Evolutionary conservation across 1,140 invertebrate species (phyloP), one percentile per base, ranked within the genome.

Genomic region (Lepidurus apus): DNA sequence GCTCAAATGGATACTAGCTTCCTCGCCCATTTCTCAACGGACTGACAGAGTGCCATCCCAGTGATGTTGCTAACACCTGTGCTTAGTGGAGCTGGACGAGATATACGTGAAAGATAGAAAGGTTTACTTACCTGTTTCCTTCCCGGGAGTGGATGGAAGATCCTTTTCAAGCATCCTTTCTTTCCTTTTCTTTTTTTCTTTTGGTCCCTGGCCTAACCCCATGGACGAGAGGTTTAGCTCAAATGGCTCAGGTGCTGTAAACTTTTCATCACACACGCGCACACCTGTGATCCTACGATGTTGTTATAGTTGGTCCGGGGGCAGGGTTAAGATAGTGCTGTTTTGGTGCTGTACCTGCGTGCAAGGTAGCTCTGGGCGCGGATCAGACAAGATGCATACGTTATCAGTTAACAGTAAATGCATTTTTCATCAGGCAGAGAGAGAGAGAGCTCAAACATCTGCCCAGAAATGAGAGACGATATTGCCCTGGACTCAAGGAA

Each of bases 51-150:
- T 65, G 53, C 53, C 53, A 65, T 65, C 6, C 53, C 53, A 65
- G 53, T 21, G 21, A 65, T 65, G 53, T 65, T 65, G 53, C 9
- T 65, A 65, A 65, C 53, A 65, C 53, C 53, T 65, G 53, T 65
- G 53, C 53, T 65, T 65, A 65, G 8, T 21, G 21, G 53, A 65
- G 53, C 17, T 13, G 53, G n/a, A n/a, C 53, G 53, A 65, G 53
- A 65, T 65, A 65, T 65, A 13, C 53, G 53, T 65, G 53, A 65
- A 65, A 65, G 53, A 65, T 65, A 65, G 53, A 17, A 65, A 65
- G 21, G 53, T 17, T 65, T 13, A 13, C 53, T 65, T 65, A 65
- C 53, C 53, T 65, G 53, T 65, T 65, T 65, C 53, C 53, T 65
- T 65, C 17, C 17, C 21, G n/a, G 53, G 53, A 65, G 53, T 13